phyloP scores from a whole-genome alignment of 2,113 vertebrate species.

The Xiphorhynchus elegans region DNA sequence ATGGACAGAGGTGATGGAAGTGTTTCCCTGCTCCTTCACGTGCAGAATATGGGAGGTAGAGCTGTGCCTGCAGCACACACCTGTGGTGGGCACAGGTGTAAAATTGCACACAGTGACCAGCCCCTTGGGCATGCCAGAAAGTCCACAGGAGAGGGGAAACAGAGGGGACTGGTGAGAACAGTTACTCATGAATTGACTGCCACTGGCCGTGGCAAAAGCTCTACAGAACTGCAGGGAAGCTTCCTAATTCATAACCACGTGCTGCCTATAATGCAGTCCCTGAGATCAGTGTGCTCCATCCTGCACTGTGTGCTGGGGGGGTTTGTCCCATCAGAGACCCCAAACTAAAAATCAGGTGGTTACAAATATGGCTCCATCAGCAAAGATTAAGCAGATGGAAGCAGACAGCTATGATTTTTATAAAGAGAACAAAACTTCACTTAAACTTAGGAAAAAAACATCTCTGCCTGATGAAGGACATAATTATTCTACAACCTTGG shows the following conservation, averaged over 20 bases:
- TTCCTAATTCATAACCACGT: background rate
- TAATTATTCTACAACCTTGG: too few species aligned
- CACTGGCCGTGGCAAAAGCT: background rate
- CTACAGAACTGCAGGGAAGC: background rate
- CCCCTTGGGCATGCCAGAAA: too few species aligned
- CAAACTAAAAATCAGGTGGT: background rate
- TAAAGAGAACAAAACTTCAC: background rate
- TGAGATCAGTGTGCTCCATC: background rate
- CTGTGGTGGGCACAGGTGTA: too few species aligned
- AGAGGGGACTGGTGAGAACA: background rate
- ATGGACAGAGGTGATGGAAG: accelerated
- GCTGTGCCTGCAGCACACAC: background rate
- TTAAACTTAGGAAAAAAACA: background rate
- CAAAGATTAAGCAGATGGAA: background rate
- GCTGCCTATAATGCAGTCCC: background rate
- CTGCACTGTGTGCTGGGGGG: background rate
- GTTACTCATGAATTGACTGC: background rate
- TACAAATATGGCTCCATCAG: background rate
- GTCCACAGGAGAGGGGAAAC: background rate
- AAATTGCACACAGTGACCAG: too few species aligned
- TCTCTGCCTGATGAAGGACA: background rate
- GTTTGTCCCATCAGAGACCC: background rate
- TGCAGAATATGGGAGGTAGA: background rate
- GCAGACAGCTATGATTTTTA: background rate
- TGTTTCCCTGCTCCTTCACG: background rate